These are phyloP conservation scores for Leptinotarsa rubiginosa DNA, from an alignment of 2,888 invertebrate genomes.

Conservation along the genomic window DNA sequence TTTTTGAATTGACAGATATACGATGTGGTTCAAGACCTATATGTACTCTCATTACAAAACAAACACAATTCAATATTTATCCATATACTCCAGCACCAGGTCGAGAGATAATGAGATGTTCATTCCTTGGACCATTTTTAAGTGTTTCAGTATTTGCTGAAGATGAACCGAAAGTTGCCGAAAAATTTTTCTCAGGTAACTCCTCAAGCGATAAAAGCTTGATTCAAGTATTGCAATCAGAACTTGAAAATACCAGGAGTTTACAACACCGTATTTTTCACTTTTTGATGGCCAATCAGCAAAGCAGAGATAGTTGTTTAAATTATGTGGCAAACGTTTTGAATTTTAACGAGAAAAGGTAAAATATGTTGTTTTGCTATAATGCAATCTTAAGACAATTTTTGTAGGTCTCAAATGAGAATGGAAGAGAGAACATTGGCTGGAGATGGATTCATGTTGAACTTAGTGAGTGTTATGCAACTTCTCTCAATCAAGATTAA, in stretches of 20 bases:
- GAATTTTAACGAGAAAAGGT: slow-evolving; percentile 83
- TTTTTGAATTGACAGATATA: slow-evolving; percentile 85
- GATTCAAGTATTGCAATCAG: slow-evolving; percentile 79
- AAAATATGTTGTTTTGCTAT: slow-evolving; percentile 1
- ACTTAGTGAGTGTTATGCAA: slow-evolving; percentile 91
- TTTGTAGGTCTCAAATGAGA: slow-evolving; percentile 79
- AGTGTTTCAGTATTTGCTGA: slow-evolving; percentile 93
- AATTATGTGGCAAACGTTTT: slow-evolving; percentile 83
- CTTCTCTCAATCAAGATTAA: slow-evolving; percentile 90
- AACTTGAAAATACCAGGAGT: slow-evolving; percentile 81
- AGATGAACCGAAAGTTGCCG: slow-evolving; percentile 79
- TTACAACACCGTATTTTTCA: slow-evolving; percentile 86
- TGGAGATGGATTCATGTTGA: slow-evolving; percentile 96
- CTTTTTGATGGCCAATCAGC: slow-evolving; percentile 83
- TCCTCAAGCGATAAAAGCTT: slow-evolving; percentile 74
- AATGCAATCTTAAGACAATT: background rate
- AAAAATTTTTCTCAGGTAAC: slow-evolving; percentile 69
- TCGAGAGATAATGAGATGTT: slow-evolving; percentile 85
- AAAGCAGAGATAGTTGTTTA: slow-evolving; percentile 83
- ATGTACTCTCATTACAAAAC: slow-evolving; percentile 70
- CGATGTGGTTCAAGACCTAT: slow-evolving; percentile 83
- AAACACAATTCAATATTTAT: slow-evolving; percentile 80
- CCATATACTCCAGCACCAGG: slow-evolving; percentile 82
- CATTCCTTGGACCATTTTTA: slow-evolving; percentile 92
- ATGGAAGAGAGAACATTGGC: slow-evolving; percentile 88